Evolutionary conservation across 2,113 vertebrate genomes (phyloP), one percentile per base, ranked within the genome.

Genomic region (Proteles cristata): DNA sequence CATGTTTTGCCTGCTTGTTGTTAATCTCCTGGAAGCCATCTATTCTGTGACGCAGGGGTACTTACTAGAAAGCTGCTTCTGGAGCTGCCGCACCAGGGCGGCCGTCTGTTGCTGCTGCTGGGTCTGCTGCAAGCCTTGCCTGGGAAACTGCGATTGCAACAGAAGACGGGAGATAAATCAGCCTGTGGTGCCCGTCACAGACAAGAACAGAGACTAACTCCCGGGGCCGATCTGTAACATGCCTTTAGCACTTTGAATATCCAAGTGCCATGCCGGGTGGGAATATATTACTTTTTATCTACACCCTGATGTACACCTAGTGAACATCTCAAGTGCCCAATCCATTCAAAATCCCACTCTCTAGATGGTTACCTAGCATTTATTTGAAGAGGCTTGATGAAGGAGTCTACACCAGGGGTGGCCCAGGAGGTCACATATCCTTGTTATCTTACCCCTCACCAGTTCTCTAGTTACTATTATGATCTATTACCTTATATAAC

Each of bases 61-160:
- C 98, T 98, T 95, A 99, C 99, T 98, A 2, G 98, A 99, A 86
- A 99, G 99, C 98, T 99, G 99, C 93, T 99, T 98, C 96, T 99
- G 99, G 79, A 99, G 98, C 97, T 99, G 99, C 93, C 99, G 95
- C 94, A 99, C 99, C 94, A 99, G 97, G 16, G 98, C 98, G 0
- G 98, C 99, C 0, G 98, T 99, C 98, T 99, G 99, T 19, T 99
- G 99, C 25, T 99, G 99, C 97, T 99, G 99, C 97, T 99, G 99
- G 0, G 98, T 98, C 98, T 99, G 99, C 69, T 99, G 99, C 83
- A 99, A 82, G 94, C 98, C 99, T 93, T 98, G 98, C 92, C 99
- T 97, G 8, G 98, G 97, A 6, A 99, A 98, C 99, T 99, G 98
- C n/a, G 97, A 96, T 25, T 1, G 88, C 0, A 58, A 82, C 14